Evolutionary conservation across 23 tunicate species (phyloP), one percentile per base, ranked within the genome.

Genomic region (Ascidia mentula): DNA sequence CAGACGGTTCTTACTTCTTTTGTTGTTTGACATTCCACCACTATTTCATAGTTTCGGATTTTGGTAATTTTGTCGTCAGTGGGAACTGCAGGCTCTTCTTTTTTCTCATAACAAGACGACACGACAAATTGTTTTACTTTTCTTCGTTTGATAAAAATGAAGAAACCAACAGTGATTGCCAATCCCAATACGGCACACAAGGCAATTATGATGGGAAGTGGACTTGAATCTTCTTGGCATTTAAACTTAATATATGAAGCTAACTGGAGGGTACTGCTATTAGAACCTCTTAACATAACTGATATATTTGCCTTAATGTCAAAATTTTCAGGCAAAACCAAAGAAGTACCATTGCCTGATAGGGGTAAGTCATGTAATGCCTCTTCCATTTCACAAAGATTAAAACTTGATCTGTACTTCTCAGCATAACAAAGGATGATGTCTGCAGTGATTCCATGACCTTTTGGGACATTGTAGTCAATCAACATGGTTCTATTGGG

Each of bases 1-100:
- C 72, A 89, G 18, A 88, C 82, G 7, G 72, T 74, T 32, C 34
- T 26, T 20, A 28, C 24, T 6, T 9, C 13, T 53, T 6, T 53
- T 26, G 24, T 53, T 3, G 24, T 28, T 9, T 53, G 22, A 1
- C 28, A 53, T 1, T 3, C 24, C 4, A 53, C 65, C 22, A 53
- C 24, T 6, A 28, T 53, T 9, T 53, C 65, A 53, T 53, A 20
- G 7, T 3, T 53, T 9, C 22, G 7, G 24, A 20, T 53, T 6
- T 26, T 26, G 28, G 22, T 28, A 9, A 53, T 20, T 28, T 53
- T 53, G 28, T 53, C 12, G 24, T 3, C 28, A 5, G 65, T 26
- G 4, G 22, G 28, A 9, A 9, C 15, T 15, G 12, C 15, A 53
- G 65, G 65, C 65, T 20, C 24, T 53, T 53, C 12, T n/a, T n/a